Evolutionary conservation across 2,113 vertebrate genomes (phyloP), one percentile per base, ranked within the genome.

Genomic region (Atrichornis clamosus): DNA sequence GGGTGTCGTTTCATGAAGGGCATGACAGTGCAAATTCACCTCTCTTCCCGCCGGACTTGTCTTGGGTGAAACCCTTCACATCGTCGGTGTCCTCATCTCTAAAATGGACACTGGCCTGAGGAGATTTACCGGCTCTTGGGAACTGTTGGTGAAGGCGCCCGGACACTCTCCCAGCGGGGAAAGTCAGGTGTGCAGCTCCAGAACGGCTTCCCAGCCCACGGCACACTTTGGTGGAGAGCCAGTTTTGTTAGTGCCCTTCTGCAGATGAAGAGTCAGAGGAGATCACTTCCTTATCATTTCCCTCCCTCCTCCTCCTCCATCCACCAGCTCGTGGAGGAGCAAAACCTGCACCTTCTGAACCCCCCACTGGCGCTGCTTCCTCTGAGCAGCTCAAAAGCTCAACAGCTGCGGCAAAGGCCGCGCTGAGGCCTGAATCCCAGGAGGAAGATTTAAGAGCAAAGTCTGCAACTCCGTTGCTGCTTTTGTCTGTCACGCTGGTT

Each of bases 251-350:
- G 72, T 14, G 1, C 62, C 28, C 62, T 89, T 53, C 58, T 78
- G 67, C 49, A 50, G 69, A 23, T 30, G 41, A 14, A 60, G 77
- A 89, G n/a, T 22, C 58, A 12, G 56, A 86, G 55, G 47, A 88
- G 39, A 60, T 62, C 1, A 0, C 41, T 85, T 81, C 35, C 20
- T 28, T 52, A 2, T 17, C 0, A 0, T 28, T 74, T 67, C 30
- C 55, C 32, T 75, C 33, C 37, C 28, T 84, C 62, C 78, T 87
- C 1, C 0, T 79, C 53, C 74, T 76, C 73, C 33, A 35, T 84
- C 56, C 49, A 18, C 20, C 55, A 52, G 84, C 64, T 79, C 2
- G 0, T 12, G 5, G 28, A 46, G 32, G 46, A 76, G 49, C 46
- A 85, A 65, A 89, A n/a, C 15, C n/a, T 9, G 6, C n/a, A 10